phyloP scores from a whole-genome alignment of 1,140 invertebrate genomes.

The Eumaeus atala region DNA sequence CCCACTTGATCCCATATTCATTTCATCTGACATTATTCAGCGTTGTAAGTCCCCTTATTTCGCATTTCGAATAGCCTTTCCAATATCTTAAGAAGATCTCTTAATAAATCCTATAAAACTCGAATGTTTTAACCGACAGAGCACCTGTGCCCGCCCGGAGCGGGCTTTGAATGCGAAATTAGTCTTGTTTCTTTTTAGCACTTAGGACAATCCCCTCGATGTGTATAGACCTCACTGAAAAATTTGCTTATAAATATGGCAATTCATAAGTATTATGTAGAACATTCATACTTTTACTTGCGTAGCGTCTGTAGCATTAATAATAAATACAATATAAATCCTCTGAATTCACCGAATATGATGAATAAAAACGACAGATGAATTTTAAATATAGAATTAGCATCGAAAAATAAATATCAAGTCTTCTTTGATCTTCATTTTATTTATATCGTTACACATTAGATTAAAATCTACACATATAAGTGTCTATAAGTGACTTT shows the following conservation, averaged over 20 bases:
- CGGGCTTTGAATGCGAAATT: slow-evolving; percentile 70
- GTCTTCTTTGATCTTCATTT: no score
- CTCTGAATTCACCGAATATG: no score
- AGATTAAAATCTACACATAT: no score
- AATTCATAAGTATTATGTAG: no score
- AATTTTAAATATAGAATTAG: no score
- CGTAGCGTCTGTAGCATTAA: no score
- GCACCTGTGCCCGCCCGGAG: slow-evolving; percentile 59
- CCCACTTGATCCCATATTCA: slow-evolving; percentile 19
- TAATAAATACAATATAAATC: no score
- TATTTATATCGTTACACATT: no score
- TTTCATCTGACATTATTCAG: slow-evolving; percentile 24
- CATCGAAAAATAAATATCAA: no score
- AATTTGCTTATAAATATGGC: slow-evolving; percentile 29
- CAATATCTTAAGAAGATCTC: slow-evolving; percentile 63
- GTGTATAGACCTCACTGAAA: slow-evolving; percentile 56
- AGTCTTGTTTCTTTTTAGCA: slow-evolving; percentile 71
- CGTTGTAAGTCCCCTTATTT: slow-evolving; percentile 33
- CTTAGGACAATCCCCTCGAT: slow-evolving; percentile 50
- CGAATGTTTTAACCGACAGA: slow-evolving; percentile 63
- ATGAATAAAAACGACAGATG: no score
- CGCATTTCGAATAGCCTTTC: slow-evolving; percentile 43
- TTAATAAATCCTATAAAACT: slow-evolving; percentile 72
- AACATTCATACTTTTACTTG: no score
- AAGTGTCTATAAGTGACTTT: no score